These are phyloP conservation scores for Napeogenes inachia DNA, from an alignment of 2,888 invertebrate species.

Conservation along the genomic window DNA sequence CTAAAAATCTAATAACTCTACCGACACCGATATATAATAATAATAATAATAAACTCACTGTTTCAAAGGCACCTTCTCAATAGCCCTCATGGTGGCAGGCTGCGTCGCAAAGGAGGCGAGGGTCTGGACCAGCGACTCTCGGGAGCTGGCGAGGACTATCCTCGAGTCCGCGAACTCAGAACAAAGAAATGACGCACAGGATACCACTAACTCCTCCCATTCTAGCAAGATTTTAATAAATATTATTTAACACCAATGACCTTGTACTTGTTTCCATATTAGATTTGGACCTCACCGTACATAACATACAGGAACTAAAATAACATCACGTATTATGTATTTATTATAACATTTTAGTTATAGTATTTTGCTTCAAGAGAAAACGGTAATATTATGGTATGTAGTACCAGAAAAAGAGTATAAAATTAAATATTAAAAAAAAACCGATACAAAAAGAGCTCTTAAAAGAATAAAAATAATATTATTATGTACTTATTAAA, in stretches of 20 bases:
- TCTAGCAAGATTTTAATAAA: constrained; percentile 50
- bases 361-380: no score
- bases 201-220: constrained; percentile 77
- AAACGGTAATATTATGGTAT: no score
- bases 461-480: no score
- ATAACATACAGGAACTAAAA: no score
- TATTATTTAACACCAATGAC: neutral
- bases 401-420: no score
- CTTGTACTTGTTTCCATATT: neutral
- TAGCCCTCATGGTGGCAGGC: constrained; percentile 81
- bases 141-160: constrained; percentile 84
- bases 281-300: no score
- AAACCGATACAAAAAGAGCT: no score
- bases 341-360: no score
- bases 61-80: constrained; percentile 82
- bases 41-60: constrained; percentile 55
- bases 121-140: constrained; percentile 86
- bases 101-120: constrained; percentile 87
- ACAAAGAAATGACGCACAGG: constrained; percentile 84
- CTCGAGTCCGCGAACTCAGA: constrained; percentile 85
- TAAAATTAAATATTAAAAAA: no score
- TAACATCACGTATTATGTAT: no score
- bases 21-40: neutral
- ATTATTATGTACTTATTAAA: no score
- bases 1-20: neutral